Base-by-base conservation (phyloP, 2,113 vertebrate species). In the Ammodytes dubius region DNA sequence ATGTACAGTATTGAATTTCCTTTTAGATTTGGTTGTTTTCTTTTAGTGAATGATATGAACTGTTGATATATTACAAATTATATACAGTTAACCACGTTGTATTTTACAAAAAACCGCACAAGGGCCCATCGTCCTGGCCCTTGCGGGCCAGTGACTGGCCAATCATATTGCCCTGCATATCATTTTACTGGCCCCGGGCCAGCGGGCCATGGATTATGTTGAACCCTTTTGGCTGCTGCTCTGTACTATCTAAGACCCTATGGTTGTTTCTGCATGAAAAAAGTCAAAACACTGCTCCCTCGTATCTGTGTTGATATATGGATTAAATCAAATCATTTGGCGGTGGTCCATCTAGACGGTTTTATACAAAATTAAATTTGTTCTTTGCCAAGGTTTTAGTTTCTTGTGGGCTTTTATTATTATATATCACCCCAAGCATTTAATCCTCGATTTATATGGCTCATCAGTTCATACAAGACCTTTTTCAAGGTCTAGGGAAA, bases 331-430 rank as follows among this genome's bases (percentile, higher is more conserved):
- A 88, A 92, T 85, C 49, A 87, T 83, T 90, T 92, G 86, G 92
- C 89, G 57, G 59, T 37, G 39, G 77, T 93, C 87, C 84, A 89
- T 92, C 92, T 77, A 88, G 74, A 84, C 84, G 82, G 84, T 86
- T 72, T 95, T 93, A 88, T 71, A 84, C 89, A 67, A 91, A 94
- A 93, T 93, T 89, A 78, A 85, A 91, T 93, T 89, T 93, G 86
- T 83, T 92, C 90, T 93, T 92, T 90, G 74, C 86, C 75, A 69
- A 81, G 91, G 88, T 93, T 93, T 93, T 90, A 86, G 73, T 73
- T 82, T 80, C 85, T 84, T 88, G 43, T 79, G 74, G 68, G 57
- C 75, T 91, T 85, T 91, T 86, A 89, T 90, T 92, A 88, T 92
- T 89, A 68, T 82, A 89, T 90, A 81, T 89, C 90, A 87, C 77